phyloP scores from a whole-genome alignment of 2,113 vertebrate genomes.

The Petrocephalus zakoni region DNA sequence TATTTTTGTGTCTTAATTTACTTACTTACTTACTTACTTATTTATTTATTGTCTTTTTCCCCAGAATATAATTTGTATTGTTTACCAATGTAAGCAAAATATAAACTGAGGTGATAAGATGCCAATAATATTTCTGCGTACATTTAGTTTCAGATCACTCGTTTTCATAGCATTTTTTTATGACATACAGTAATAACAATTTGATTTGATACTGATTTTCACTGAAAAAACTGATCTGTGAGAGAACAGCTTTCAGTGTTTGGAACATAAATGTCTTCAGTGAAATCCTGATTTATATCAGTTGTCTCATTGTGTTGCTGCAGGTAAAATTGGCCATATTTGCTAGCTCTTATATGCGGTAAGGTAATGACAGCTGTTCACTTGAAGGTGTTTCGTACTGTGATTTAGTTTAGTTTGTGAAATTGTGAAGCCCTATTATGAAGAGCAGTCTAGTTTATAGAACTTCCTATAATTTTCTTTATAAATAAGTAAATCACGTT shows the following conservation, averaged over 20 bases:
- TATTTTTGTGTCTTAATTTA: too few species aligned
- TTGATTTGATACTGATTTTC: too few species aligned
- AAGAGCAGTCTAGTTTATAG: background rate
- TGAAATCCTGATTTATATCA: background rate
- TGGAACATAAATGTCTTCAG: background rate
- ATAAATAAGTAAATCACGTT: background rate
- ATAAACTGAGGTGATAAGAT: background rate
- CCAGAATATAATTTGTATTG: background rate
- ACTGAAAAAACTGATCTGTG: background rate
- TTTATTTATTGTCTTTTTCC: too few species aligned
- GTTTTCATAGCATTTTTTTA: background rate
- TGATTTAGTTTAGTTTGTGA: slow-evolving; percentile 4
- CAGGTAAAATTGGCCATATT: slow-evolving; percentile 4
- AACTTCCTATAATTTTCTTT: background rate
- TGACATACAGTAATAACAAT: background rate
- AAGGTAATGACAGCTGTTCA: background rate
- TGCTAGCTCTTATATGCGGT: slow-evolving; percentile 4
- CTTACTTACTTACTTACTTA: too few species aligned
- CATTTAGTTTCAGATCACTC: background rate
- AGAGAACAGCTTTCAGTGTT: background rate
- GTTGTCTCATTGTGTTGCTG: background rate
- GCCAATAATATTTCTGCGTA: background rate
- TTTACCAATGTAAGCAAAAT: background rate
- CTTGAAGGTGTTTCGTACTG: background rate
- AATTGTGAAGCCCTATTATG: background rate